These are phyloP conservation scores for Zaprionus lachaisei DNA, from an alignment of 1,140 invertebrate genomes.

Conservation along the genomic window DNA sequence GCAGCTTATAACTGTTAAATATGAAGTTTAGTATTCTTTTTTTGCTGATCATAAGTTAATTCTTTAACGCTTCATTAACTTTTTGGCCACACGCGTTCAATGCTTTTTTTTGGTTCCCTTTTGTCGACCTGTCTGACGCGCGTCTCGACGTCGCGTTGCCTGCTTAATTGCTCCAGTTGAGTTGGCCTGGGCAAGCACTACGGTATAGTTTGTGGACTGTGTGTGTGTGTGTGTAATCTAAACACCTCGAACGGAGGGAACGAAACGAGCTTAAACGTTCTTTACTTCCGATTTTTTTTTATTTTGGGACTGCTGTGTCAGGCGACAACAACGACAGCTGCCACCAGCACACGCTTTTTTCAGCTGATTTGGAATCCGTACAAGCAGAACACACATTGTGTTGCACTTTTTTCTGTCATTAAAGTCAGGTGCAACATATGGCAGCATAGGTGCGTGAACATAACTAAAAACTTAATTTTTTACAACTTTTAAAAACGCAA, in stretches of 20 bases:
- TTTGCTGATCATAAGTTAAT: constrained; percentile 58
- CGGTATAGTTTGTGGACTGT: constrained; percentile 17
- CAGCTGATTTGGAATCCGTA: constrained; percentile 75
- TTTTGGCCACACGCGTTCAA: constrained; percentile 77
- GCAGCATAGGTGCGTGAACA: constrained; percentile 5
- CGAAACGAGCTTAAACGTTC: constrained; percentile 41
- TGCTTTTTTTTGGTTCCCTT: constrained; percentile 28
- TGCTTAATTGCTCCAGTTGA: constrained; percentile 57
- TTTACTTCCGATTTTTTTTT: constrained; percentile 78
- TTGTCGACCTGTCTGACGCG: constrained; percentile 62
- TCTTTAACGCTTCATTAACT: constrained; percentile 80
- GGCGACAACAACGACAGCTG: constrained; percentile 72
- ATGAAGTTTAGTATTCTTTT: constrained; percentile 32
- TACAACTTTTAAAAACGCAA: not conserved
- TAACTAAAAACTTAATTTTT: not conserved
- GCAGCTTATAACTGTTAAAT: constrained; percentile 42
- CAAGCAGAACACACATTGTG: constrained; percentile 61
- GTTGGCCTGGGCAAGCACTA: constrained; percentile 5
- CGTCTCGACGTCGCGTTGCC: constrained; percentile 63
- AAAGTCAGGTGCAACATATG: constrained; percentile 51
- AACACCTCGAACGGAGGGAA: constrained; percentile 56
- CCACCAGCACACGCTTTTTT: constrained; percentile 68
- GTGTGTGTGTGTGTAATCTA: constrained; percentile 42
- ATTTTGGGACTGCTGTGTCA: constrained; percentile 57
- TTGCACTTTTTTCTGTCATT: constrained; percentile 51